Evolutionary conservation across 2,113 vertebrate genomes (phyloP).

Genomic region (Heptranchias perlo): DNA sequence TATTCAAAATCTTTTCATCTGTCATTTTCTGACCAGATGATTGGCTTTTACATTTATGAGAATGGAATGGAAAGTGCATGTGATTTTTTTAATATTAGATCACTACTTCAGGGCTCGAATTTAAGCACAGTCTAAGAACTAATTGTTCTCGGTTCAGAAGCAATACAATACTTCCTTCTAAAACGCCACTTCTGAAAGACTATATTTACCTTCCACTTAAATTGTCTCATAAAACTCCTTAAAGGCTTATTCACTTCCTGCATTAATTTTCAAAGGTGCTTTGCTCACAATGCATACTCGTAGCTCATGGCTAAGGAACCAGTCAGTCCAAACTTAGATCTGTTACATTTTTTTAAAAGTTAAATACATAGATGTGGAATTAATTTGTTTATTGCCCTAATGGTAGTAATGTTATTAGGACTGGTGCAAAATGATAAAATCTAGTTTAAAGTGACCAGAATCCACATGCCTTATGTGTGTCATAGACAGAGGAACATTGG

Average conservation of each 20-base stretch:
- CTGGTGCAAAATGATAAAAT: neutral
- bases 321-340: neutral
- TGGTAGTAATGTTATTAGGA: neutral
- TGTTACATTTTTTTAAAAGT: neutral
- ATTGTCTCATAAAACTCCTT: neutral
- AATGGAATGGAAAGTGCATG: neutral
- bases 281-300: neutral
- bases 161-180: neutral
- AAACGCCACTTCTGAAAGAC: neutral
- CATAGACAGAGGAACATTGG: neutral
- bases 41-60: conserved; percentile 19
- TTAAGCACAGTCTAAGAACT: neutral
- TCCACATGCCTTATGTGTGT: too few relatives aligned
- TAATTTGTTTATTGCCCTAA: neutral
- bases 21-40: conserved; percentile 16
- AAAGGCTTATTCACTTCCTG: neutral
- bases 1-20: conserved; percentile 17
- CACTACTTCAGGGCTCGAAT: neutral
- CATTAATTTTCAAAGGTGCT: neutral
- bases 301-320: neutral
- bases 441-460: neutral
- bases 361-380: neutral
- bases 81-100: neutral
- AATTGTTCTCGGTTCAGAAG: neutral
- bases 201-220: neutral